These are phyloP conservation scores for Danio choprae DNA, from an alignment of 2,797 vertebrate genomes.

Conservation along the genomic window DNA sequence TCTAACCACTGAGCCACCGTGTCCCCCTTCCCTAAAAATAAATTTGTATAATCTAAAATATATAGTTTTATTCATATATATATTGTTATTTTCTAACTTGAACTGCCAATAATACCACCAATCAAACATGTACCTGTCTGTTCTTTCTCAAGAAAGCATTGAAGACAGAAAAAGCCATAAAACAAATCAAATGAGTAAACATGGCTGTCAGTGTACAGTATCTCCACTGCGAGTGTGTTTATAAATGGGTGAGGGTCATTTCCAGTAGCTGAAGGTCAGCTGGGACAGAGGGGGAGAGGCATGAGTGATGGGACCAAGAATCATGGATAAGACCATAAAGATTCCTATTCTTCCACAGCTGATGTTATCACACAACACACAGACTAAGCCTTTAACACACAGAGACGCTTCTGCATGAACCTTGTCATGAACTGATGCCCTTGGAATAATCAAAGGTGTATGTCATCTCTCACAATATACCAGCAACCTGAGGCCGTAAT, in stretches of 20 bases:
- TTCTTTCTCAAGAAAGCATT: background rate
- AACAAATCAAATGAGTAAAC: background rate
- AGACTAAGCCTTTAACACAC: constrained; percentile 21
- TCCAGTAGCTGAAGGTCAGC: constrained; percentile 58
- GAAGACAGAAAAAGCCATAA: background rate
- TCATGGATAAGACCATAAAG: constrained; percentile 66
- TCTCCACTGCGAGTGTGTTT: background rate
- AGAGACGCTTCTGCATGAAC: constrained; percentile 44
- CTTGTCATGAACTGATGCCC: constrained; percentile 55
- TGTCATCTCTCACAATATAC: constrained; percentile 20
- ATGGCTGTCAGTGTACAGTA: background rate
- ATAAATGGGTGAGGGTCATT: constrained; percentile 26
- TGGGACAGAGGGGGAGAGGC: constrained; percentile 65
- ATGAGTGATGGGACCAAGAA: constrained; percentile 57
- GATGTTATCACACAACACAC: constrained; percentile 68
- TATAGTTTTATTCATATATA: too few species aligned
- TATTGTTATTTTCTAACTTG: too few species aligned
- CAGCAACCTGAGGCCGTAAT: constrained; percentile 10
- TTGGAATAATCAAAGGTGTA: constrained; percentile 53
- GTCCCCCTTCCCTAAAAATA: too few species aligned
- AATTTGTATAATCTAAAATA: too few species aligned
- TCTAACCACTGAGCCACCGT: too few species aligned
- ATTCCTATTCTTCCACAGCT: constrained; percentile 61
- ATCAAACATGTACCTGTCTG: background rate
- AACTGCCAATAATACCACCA: too few species aligned